Evolutionary conservation across 2,888 invertebrate species (phyloP), one percentile per base, ranked within the genome.

Genomic region (Adela reaumurella): DNA sequence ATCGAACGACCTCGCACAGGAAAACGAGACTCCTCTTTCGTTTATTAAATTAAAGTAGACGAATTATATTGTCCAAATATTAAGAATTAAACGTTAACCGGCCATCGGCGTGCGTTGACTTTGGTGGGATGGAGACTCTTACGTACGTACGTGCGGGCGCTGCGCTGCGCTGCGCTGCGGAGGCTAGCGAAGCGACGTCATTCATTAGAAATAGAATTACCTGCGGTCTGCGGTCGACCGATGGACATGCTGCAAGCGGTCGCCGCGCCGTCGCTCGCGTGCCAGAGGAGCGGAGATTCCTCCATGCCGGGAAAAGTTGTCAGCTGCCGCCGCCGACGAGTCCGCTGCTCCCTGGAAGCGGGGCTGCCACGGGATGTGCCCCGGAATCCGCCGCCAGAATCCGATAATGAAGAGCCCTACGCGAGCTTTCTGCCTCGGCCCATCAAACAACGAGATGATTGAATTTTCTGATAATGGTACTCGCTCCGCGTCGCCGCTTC

Each of bases 1-100:
- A 77, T 74, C 70, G 73, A 71, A 68, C 66, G 61, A 62, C 61
- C 46, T 51, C n/a, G 42, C 54, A 14, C 35, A 14, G 14, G 14
- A 14, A 35, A 14, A 14, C 14, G 24, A 24, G 8, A 24, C 24
- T 8, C 35, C 35, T 14, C 24, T 35, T 14, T 4, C 35, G 11
- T 35, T 35, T 35, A 35, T 35, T 35, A 35, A 8, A 35, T 35
- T 11, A 3, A 14, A 8, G 8, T 24, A 24, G n/a, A n/a, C n/a
- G n/a, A n/a, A n/a, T n/a, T n/a, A n/a, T n/a, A n/a, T n/a, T n/a
- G n/a, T n/a, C n/a, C n/a, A n/a, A n/a, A n/a, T n/a, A n/a, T n/a
- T n/a, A n/a, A n/a, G n/a, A n/a, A n/a, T 8, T 35, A 35, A 8
- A 14, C 6, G 35, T 35, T 35, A 35, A 35, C 35, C 11, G 14